Evolutionary conservation across 2,113 vertebrate genomes (phyloP).

Genomic region (Xenopus laevis): DNA sequence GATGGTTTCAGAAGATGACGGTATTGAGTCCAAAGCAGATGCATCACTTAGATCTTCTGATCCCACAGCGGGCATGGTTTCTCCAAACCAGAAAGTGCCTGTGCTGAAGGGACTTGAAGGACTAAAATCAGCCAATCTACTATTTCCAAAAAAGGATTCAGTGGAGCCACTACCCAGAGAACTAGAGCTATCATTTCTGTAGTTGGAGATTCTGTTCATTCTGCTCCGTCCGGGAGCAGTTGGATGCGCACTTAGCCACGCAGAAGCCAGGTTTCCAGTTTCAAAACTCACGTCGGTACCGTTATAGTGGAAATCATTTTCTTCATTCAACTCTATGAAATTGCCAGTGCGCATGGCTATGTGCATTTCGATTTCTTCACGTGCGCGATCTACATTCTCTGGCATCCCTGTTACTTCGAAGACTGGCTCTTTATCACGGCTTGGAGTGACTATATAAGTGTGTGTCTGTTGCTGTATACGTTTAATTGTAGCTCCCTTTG

Average conservation of each 20-base stretch:
- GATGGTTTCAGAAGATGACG: slow-evolving; percentile 70
- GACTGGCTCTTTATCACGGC: slow-evolving; percentile 91
- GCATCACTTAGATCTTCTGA: slow-evolving; percentile 77
- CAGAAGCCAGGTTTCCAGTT: slow-evolving; percentile 55
- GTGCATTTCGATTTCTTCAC: slow-evolving; percentile 92
- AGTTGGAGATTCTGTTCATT: slow-evolving; percentile 75
- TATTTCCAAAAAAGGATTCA: slow-evolving; percentile 83
- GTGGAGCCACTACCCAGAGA: slow-evolving; percentile 89
- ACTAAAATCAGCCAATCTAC: slow-evolving; percentile 83
- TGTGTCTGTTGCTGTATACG: slow-evolving; percentile 95
- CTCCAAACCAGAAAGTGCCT: slow-evolving; percentile 85
- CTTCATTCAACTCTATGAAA: slow-evolving; percentile 77
- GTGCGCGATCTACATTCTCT: slow-evolving; percentile 84
- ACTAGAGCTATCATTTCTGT: slow-evolving; percentile 90
- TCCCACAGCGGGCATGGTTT: slow-evolving; percentile 71
- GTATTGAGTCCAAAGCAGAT: slow-evolving; percentile 77
- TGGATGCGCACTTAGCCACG: slow-evolving; percentile 71
- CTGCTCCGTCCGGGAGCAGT: slow-evolving; percentile 61
- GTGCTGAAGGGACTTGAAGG: slow-evolving; percentile 80
- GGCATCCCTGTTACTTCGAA: slow-evolving; percentile 95
- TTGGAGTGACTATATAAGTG: slow-evolving; percentile 93
- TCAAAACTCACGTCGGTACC: slow-evolving; percentile 93
- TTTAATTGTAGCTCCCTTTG: slow-evolving; percentile 94
- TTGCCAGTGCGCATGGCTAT: slow-evolving; percentile 87
- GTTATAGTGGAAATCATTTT: slow-evolving; percentile 88